phyloP scores from a whole-genome alignment of 2,113 vertebrate species.

The Bettongia penicillata region DNA sequence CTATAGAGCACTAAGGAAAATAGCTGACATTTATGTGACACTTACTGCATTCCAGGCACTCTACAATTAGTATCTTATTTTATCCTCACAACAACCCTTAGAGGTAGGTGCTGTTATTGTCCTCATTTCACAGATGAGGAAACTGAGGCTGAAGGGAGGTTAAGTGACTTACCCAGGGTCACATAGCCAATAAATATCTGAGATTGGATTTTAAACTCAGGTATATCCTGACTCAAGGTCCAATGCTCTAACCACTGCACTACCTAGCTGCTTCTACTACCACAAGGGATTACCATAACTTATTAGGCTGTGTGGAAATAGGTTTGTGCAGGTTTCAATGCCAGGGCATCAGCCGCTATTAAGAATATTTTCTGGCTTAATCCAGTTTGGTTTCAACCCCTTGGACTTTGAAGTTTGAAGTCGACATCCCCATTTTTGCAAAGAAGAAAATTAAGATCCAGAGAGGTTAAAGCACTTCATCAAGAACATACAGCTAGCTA shows the following conservation, averaged over 20 bases:
- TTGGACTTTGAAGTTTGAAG: neutral
- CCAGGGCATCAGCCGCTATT: neutral
- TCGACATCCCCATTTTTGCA: neutral
- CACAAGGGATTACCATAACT: neutral
- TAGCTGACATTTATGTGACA: neutral
- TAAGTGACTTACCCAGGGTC: neutral
- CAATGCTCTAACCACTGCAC: neutral
- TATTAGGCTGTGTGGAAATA: neutral
- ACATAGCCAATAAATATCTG: neutral
- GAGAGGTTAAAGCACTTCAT: neutral
- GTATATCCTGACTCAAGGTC: neutral
- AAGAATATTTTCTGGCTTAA: neutral
- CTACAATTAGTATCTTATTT: neutral
- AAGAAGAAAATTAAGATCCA: neutral
- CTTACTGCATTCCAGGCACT: neutral
- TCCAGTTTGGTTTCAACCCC: neutral
- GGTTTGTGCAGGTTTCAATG: neutral
- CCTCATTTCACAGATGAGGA: neutral
- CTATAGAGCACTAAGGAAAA: neutral
- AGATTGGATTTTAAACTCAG: neutral
- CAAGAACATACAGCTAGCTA: neutral
- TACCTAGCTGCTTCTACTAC: neutral
- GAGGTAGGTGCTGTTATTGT: neutral
- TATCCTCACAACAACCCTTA: neutral
- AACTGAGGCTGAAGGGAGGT: neutral